Evolutionary conservation across 2,113 vertebrate genomes (phyloP).

Genomic region (Ranitomeya imitator): DNA sequence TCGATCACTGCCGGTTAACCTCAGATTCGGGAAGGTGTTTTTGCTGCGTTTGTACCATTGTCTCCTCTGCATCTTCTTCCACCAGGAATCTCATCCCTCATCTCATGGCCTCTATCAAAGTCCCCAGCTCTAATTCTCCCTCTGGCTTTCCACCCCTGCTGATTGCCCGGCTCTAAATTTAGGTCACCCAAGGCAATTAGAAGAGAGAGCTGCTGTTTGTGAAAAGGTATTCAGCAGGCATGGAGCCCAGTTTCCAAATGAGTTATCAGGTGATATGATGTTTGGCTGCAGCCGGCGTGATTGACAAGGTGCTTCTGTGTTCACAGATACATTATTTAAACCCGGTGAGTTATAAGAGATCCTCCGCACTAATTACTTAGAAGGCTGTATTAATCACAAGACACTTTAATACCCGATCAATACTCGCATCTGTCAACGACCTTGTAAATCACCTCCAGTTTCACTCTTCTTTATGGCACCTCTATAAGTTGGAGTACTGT

Average conservation of each 20-base stretch:
- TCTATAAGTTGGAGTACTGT: conserved; percentile 18
- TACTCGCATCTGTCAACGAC: conserved; percentile 70
- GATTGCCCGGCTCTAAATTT: conserved; percentile 69
- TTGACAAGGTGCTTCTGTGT: conserved; percentile 71
- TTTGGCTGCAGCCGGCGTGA: conserved; percentile 76
- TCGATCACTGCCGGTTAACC: conserved; percentile 23
- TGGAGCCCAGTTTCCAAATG: conserved; percentile 77
- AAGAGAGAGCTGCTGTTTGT: conserved; percentile 68
- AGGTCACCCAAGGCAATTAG: conserved; percentile 76
- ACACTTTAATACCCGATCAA: conserved; percentile 74
- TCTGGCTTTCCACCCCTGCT: conserved; percentile 59
- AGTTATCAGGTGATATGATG: conserved; percentile 75
- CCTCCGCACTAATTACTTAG: conserved; percentile 70
- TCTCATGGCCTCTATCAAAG: conserved; percentile 59
- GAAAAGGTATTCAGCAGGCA: conserved; percentile 70
- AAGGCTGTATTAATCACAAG: conserved; percentile 72
- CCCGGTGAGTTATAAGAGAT: conserved; percentile 65
- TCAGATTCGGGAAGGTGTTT: conserved; percentile 6
- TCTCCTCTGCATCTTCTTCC: conserved; percentile 22
- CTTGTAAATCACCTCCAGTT: conserved; percentile 69
- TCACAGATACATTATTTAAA: conserved; percentile 75
- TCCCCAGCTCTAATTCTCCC: conserved; percentile 59
- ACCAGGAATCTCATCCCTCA: conserved; percentile 54
- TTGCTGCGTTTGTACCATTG: conserved; percentile 5
- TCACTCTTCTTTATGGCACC: conserved; percentile 57